These are phyloP conservation scores for Pongo abelii DNA, from an alignment of 2,113 vertebrate species.

Conservation along the genomic window DNA sequence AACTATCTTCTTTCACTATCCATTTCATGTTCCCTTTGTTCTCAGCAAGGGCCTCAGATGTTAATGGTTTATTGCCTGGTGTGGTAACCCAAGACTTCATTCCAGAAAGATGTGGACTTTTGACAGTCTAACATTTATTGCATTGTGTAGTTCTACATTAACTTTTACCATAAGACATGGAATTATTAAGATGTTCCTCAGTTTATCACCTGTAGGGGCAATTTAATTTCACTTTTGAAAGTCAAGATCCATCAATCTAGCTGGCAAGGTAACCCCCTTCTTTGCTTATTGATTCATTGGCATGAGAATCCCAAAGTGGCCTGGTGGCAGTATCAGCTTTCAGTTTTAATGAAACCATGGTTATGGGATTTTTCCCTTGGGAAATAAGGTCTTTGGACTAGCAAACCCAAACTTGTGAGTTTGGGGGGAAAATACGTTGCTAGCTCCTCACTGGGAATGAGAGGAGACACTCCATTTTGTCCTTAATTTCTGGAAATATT, in stretches of 20 bases:
- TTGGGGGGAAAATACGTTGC: neutral
- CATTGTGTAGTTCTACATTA: neutral
- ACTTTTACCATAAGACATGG: neutral
- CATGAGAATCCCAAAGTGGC: neutral
- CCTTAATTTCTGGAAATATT: neutral
- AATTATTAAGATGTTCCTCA: neutral
- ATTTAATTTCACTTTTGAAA: neutral
- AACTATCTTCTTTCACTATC: neutral
- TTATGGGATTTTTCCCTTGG: neutral
- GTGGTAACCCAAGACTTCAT: neutral
- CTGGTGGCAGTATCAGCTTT: neutral
- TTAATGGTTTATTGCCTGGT: neutral
- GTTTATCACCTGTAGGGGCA: neutral
- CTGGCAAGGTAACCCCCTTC: neutral
- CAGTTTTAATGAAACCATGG: neutral
- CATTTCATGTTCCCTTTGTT: neutral
- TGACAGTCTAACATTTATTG: neutral
- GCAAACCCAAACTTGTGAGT: neutral
- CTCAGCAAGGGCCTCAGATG: neutral
- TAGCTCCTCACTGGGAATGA: neutral
- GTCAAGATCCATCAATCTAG: neutral
- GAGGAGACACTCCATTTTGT: neutral
- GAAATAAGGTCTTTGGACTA: neutral
- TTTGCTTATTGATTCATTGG: neutral
- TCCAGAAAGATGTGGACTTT: neutral